Base-by-base conservation (phyloP, 2,113 vertebrate genomes). In the Scomber japonicus region DNA sequence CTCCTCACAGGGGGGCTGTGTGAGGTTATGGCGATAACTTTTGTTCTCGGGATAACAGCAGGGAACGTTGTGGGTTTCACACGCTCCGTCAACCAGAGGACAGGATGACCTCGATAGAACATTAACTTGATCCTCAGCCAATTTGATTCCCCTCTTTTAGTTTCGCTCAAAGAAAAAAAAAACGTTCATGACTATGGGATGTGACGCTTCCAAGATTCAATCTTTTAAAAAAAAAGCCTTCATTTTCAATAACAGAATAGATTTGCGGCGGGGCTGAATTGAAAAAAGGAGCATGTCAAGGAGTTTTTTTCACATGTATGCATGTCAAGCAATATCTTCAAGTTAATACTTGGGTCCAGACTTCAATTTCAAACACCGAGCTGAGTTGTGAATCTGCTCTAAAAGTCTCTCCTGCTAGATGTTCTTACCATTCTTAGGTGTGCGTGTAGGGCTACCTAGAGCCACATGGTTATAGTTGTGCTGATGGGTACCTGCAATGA, bases 391-490 rank as follows among this genome's bases (percentile, higher is more conserved):
- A 13, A 64, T 53, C 24, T 4, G 45, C 54, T 63, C 53, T 24
- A 62, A 62, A 35, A 19, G 51, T 17, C 48, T 65, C 61, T 51
- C 61, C 48, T 27, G 12, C 62, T 72, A 74, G 56, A 54, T 66
- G 51, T 62, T 93, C 97, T 99, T 97, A 98, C 97, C 97, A 95
- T 96, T 97, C 93, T 97, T 97, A 94, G 97, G 97, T 88, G 97
- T 98, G 94, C 97, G 96, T 93, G 96, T 96, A 73, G 96, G 96
- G 94, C 96, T 97, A 96, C 96, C 94, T 95, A 97, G 94, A 94
- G 96, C 96, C 93, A 96, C 95, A 93, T 98, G 97, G 92, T 98
- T 99, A 95, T 97, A 98, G 95, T 95, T 97, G 95, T 95, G 96
- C 80, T 97, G 97, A 92, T 97, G 97, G 91, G 96, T 95, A 95